phyloP scores from a whole-genome alignment of 2,797 vertebrate species.

The Zalophus californianus region DNA sequence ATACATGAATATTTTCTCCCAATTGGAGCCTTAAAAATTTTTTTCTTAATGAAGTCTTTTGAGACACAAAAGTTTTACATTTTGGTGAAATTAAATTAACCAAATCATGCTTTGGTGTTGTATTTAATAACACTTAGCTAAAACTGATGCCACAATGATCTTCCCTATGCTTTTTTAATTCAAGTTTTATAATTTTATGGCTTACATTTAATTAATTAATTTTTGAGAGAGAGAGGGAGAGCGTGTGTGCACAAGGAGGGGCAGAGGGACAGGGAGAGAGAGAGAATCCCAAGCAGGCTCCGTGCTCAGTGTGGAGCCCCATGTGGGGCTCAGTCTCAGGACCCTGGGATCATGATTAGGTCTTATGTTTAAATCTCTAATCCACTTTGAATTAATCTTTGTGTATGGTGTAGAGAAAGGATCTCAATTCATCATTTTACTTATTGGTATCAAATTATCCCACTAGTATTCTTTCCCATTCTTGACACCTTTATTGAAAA shows the following conservation, averaged over 20 bases:
- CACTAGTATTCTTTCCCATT: neutral
- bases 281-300: neutral
- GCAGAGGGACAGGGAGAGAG: neutral
- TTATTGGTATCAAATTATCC: neutral
- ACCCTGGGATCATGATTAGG: neutral
- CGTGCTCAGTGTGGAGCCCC: too few relatives aligned
- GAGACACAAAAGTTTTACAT: neutral
- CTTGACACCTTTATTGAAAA: neutral
- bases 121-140: neutral
- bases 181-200: neutral
- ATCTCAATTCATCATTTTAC: slow-evolving; percentile 13
- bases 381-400: neutral
- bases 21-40: neutral
- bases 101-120: neutral
- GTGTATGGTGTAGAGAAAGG: neutral
- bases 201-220: neutral
- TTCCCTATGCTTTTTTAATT: neutral
- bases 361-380: neutral
- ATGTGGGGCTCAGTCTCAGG: neutral
- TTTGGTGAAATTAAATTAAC: neutral
- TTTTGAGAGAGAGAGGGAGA: neutral
- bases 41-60: neutral
- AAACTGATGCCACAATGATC: neutral
- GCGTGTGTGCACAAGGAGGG: too few relatives aligned
- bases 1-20: neutral